Percentiles rank a stretch among this genome's conserved stretches.
phyloP scores from a whole-genome alignment of 1,140 invertebrate genomes.

The Phthorimaea operculella region DNA sequence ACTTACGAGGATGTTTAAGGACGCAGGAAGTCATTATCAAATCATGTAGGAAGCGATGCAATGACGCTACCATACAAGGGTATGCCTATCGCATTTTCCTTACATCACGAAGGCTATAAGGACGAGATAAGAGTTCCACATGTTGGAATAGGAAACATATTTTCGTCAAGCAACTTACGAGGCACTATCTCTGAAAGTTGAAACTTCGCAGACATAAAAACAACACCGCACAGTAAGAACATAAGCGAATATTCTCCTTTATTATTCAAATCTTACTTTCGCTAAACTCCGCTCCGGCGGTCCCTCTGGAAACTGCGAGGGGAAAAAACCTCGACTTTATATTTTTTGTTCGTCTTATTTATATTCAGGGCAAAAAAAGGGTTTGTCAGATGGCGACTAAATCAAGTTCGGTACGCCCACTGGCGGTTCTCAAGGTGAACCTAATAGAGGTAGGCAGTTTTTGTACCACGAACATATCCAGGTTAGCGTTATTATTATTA shows the following conservation, averaged over 20 bases:
- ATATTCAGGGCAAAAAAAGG: slow-evolving; percentile 65
- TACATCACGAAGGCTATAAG: slow-evolving; percentile 16
- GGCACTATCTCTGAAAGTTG: slow-evolving; percentile 17
- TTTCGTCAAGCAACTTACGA: slow-evolving; percentile 18
- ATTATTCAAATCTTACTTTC: slow-evolving; percentile 62
- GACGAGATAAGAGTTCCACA: slow-evolving; percentile 13
- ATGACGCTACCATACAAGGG: slow-evolving; percentile 22
- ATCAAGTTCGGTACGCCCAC: slow-evolving; percentile 60
- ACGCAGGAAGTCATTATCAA: slow-evolving; percentile 61
- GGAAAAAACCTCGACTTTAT: slow-evolving; percentile 51
- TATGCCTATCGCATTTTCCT: slow-evolving; percentile 27
- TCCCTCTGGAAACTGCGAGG: slow-evolving; percentile 37
- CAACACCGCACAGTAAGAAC: slow-evolving; percentile 36
- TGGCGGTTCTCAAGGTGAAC: slow-evolving; percentile 49
- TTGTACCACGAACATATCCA: slow-evolving; percentile 35
- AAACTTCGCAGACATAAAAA: slow-evolving; percentile 29
- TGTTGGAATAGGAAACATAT: slow-evolving; percentile 21
- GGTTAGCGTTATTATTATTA: slow-evolving; percentile 43
- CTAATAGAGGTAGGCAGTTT: slow-evolving; percentile 41
- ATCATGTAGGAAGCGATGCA: slow-evolving; percentile 51
- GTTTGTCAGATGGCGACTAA: slow-evolving; percentile 62
- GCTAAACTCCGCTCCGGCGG: slow-evolving; percentile 43
- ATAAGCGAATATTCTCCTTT: slow-evolving; percentile 51
- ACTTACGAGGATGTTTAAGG: slow-evolving; percentile 48
- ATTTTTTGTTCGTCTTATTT: slow-evolving; percentile 61